Evolutionary conservation across 2,113 vertebrate species (phyloP).

Genomic region (Istiophorus platypterus): DNA sequence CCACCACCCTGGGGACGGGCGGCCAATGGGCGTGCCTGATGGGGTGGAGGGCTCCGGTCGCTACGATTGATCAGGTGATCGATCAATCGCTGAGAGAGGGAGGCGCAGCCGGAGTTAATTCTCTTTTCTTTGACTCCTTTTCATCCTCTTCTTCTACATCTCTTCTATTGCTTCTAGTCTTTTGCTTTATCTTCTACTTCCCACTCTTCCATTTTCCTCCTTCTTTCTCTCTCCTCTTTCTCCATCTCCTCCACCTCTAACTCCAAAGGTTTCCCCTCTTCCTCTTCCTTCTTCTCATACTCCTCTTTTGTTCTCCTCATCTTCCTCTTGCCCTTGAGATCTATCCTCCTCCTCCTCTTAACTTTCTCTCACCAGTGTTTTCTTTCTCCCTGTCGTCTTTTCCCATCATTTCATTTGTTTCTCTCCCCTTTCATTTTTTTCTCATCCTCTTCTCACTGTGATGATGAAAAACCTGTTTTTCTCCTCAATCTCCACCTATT

Average conservation of each 20-base stretch:
- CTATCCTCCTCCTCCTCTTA: neutral
- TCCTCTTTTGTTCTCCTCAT: neutral
- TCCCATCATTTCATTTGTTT: neutral
- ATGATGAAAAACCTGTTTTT: slow-evolving; percentile 46
- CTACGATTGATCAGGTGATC: slow-evolving; percentile 22
- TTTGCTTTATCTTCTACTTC: neutral
- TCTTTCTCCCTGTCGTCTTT: neutral
- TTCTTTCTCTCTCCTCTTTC: neutral
- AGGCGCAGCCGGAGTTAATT: neutral
- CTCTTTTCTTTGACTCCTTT: neutral
- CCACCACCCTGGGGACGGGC: slow-evolving; percentile 27
- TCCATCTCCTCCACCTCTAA: neutral
- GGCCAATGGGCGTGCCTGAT: slow-evolving; percentile 11
- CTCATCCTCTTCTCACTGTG: neutral
- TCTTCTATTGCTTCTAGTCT: neutral
- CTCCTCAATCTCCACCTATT: slow-evolving; percentile 24
- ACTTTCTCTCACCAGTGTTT: neutral
- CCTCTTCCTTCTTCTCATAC: neutral
- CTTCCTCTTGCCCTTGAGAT: no score
- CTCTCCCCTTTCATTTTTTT: neutral
- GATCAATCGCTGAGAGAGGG: slow-evolving; percentile 17
- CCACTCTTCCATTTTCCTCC: neutral
- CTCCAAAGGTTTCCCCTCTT: no score
- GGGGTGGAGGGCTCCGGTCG: slow-evolving; percentile 17
- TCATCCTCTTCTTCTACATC: neutral